Evolutionary conservation across 53 echinoderm and acorn worm species (phyloP).

Genomic region (Zoroaster sp.): DNA sequence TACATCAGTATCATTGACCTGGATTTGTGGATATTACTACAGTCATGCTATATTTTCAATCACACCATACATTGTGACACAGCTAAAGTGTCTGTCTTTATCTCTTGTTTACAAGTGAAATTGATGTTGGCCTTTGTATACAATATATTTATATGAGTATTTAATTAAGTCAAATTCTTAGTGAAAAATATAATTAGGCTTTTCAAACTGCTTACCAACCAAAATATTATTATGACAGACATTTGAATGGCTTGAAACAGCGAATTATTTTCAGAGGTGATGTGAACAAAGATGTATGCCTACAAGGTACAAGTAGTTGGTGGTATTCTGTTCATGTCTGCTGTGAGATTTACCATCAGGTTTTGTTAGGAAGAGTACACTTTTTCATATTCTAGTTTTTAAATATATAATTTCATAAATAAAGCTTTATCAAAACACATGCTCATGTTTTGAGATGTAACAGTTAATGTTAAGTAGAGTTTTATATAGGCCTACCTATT

Average conservation of each 20-base stretch:
- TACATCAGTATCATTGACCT: background rate
- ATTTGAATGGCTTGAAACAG: background rate
- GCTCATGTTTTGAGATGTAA: background rate
- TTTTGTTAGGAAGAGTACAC: background rate
- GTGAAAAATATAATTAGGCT: background rate
- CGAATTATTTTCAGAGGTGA: background rate
- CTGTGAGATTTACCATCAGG: background rate
- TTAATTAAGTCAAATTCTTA: background rate
- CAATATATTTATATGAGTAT: background rate
- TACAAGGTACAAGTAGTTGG: background rate
- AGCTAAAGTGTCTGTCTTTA: too few relatives aligned
- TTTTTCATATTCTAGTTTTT: background rate
- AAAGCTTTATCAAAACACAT: background rate
- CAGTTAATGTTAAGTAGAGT: background rate
- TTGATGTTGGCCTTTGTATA: too few relatives aligned
- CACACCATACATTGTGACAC: too few relatives aligned
- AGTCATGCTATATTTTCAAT: background rate
- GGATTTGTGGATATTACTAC: background rate
- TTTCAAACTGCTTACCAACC: background rate
- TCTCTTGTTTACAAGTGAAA: too few relatives aligned
- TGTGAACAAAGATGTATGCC: background rate
- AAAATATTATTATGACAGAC: background rate
- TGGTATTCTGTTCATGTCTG: background rate
- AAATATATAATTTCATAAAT: background rate
- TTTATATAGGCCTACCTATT: background rate